phyloP scores from a whole-genome alignment of 2,888 invertebrate species.

The Sesia apiformis region DNA sequence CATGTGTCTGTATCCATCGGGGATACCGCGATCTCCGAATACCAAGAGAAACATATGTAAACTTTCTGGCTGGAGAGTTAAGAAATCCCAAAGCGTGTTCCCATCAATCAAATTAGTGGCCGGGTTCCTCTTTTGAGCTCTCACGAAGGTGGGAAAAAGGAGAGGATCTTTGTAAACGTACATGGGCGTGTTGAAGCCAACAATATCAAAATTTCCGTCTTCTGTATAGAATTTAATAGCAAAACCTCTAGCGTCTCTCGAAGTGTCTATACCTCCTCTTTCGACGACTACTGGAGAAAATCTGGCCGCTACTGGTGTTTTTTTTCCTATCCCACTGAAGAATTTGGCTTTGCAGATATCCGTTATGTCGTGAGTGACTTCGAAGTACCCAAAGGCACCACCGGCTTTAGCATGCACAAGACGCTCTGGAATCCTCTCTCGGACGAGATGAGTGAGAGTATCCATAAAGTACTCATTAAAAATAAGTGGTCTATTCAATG shows the following conservation, averaged over 20 bases:
- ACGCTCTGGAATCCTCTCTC: conserved; percentile 94
- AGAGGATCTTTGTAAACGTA: conserved; percentile 91
- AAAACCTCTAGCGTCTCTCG: conserved; percentile 90
- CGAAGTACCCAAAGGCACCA: conserved; percentile 88
- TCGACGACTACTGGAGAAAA: conserved; percentile 89
- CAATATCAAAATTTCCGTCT: conserved; percentile 91
- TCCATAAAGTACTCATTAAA: conserved; percentile 86
- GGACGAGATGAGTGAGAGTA: conserved; percentile 83
- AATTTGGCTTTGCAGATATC: conserved; percentile 83
- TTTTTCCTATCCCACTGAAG: conserved; percentile 82
- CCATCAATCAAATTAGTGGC: conserved; percentile 87
- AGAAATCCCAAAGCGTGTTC: conserved; percentile 95
- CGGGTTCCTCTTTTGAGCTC: conserved; percentile 94
- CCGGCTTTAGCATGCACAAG: conserved; percentile 95
- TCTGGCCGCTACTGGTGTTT: conserved; percentile 82
- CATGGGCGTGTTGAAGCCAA: conserved; percentile 91
- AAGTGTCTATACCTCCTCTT: conserved; percentile 89
- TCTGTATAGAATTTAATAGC: conserved; percentile 93
- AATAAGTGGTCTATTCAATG: conserved; percentile 84
- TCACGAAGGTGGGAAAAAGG: conserved; percentile 91
- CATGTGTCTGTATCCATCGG: conserved; percentile 92
- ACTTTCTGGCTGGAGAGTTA: conserved; percentile 86
- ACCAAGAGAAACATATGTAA: conserved; percentile 87
- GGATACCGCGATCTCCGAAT: conserved; percentile 91
- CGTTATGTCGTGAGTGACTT: conserved; percentile 86